These are phyloP conservation scores for Smithornis capensis DNA, from an alignment of 2,113 vertebrate genomes.

Conservation along the genomic window DNA sequence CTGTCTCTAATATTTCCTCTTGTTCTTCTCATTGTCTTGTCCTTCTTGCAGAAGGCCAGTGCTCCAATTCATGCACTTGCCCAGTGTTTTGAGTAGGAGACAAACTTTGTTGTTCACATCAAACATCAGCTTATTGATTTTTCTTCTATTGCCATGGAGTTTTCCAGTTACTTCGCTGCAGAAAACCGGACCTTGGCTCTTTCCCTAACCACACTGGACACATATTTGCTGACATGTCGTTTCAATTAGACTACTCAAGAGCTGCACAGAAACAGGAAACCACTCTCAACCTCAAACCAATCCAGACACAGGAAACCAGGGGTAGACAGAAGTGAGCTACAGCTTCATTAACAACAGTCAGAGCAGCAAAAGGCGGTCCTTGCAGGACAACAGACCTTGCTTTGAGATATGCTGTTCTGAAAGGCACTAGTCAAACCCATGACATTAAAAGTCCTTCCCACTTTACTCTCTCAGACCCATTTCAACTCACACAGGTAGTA, in stretches of 20 bases:
- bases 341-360: conserved; percentile 59
- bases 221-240: conserved; percentile 73
- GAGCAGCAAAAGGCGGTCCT: conserved; percentile 44
- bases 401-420: not conserved
- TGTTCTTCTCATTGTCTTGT: not conserved
- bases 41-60: not conserved
- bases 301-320: conserved; percentile 79
- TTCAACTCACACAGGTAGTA: not conserved
- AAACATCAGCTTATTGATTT: conserved; percentile 5
- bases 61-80: not conserved
- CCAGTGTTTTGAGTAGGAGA: not conserved
- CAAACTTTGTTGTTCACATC: not conserved
- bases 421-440: not conserved
- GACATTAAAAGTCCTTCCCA: not conserved
- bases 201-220: conserved; percentile 68
- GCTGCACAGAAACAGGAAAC: conserved; percentile 78
- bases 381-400: conserved; percentile 20
- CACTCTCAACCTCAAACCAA: conserved; percentile 74
- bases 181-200: conserved; percentile 18
- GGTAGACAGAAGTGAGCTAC: conserved; percentile 69
- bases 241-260: conserved; percentile 77
- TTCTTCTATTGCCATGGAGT: not conserved
- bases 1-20: not conserved
- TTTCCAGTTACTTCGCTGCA: not conserved
- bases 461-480: not conserved